These are phyloP conservation scores for Beris chalybata DNA, from an alignment of 2,888 invertebrate genomes.

Conservation along the genomic window DNA sequence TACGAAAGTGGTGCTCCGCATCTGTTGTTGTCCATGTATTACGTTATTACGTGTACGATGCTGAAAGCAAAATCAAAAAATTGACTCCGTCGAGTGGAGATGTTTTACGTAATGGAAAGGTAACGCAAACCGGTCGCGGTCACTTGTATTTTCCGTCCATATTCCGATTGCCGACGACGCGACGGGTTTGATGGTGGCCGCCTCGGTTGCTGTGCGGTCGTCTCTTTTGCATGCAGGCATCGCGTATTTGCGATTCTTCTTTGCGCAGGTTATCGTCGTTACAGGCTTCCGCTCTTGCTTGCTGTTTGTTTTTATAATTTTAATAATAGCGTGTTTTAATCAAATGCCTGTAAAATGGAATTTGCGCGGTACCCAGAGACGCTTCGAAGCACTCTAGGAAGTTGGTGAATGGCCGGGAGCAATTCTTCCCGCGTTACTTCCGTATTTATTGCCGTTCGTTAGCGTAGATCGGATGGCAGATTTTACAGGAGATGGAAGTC, in stretches of 20 bases:
- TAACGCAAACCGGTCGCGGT: conserved; percentile 26
- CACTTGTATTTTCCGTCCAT: conserved; percentile 6
- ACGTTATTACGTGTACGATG: conserved; percentile 8
- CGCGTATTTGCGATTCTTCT: too few relatives aligned
- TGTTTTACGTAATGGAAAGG: conserved; percentile 15
- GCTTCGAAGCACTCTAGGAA: conserved; percentile 21
- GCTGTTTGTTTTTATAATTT: conserved; percentile 22
- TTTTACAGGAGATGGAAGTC: too few relatives aligned
- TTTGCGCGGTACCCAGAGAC: conserved; percentile 4
- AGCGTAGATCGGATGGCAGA: background rate
- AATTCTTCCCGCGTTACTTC: background rate
- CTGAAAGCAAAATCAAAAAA: conserved; percentile 17
- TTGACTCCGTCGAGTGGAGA: background rate
- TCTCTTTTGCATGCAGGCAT: too few relatives aligned
- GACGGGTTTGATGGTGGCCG: too few relatives aligned
- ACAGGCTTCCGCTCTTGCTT: background rate
- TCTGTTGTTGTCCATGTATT: conserved; percentile 4
- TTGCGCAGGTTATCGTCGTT: too few relatives aligned
- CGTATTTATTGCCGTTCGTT: background rate
- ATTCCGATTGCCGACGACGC: background rate
- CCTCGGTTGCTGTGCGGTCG: too few relatives aligned
- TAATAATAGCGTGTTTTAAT: background rate
- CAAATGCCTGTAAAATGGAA: background rate
- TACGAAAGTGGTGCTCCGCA: background rate
- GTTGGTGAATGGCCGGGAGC: conserved; percentile 11